Conservation (phyloP, 2,888 invertebrate genomes). For the Exephanes ischioxanthus region DNA sequence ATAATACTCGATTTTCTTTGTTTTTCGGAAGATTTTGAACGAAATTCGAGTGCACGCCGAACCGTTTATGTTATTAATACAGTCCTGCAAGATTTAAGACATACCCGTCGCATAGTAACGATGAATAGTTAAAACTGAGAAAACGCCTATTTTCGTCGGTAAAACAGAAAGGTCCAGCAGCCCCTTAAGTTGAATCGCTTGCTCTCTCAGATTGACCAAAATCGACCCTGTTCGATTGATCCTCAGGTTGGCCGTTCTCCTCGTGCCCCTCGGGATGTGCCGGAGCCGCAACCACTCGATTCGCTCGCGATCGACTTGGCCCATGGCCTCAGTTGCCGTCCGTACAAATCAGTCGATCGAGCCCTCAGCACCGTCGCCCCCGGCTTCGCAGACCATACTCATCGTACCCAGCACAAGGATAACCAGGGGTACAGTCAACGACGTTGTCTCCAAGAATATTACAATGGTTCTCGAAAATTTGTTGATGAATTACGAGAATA, state of each 20-base stretch:
- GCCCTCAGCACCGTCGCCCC: slow-evolving; percentile 33
- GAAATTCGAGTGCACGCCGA: no score
- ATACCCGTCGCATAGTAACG: no score
- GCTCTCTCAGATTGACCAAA: no score
- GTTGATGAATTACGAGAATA: slow-evolving; percentile 95
- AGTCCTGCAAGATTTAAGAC: no score
- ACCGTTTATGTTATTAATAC: no score
- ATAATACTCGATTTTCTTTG: no score
- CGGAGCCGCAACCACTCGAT: slow-evolving; percentile 70
- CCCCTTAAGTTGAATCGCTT: no score
- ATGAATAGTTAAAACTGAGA: no score
- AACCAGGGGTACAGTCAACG: slow-evolving; percentile 87
- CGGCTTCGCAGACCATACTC: slow-evolving; percentile 39
- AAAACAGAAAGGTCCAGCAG: no score
- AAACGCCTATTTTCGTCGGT: no score
- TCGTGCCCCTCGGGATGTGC: slow-evolving; percentile 72
- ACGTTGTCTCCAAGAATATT: slow-evolving; percentile 93
- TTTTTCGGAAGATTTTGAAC: no score
- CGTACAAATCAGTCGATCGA: slow-evolving; percentile 42
- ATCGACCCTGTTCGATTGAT: no score
- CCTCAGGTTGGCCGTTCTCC: slow-evolving; percentile 70
- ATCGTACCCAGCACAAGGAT: slow-evolving; percentile 75
- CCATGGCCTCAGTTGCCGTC: slow-evolving; percentile 45
- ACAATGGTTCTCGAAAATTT: slow-evolving; percentile 94
- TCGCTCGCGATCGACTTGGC: slow-evolving; percentile 57